Evolutionary conservation across 2,113 vertebrate genomes (phyloP).

Genomic region (Sprattus sprattus): DNA sequence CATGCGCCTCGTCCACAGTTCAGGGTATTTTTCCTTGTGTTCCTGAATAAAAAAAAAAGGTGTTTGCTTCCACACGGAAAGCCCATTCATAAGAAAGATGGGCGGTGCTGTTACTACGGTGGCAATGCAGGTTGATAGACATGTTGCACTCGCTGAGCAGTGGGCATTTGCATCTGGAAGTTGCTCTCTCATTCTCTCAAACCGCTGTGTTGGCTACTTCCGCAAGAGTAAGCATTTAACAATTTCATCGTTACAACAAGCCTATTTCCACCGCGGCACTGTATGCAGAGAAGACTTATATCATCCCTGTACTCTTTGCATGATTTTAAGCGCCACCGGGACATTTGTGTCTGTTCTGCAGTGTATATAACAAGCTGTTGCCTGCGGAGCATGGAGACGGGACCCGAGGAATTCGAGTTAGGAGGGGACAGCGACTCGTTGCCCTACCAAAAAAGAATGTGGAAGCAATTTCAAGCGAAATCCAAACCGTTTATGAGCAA

Average conservation of each 20-base stretch:
- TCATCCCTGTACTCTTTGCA: neutral
- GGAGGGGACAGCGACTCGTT: conserved; percentile 44
- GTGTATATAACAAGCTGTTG: conserved; percentile 2
- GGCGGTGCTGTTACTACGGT: neutral
- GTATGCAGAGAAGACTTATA: neutral
- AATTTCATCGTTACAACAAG: neutral
- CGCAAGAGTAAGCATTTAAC: neutral
- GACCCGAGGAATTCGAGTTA: conserved; percentile 42
- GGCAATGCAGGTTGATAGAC: neutral
- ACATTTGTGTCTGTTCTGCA: neutral
- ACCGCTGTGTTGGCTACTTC: neutral
- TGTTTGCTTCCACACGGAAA: neutral
- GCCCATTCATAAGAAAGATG: neutral
- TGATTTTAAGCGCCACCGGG: neutral
- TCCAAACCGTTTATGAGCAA: conserved; percentile 66
- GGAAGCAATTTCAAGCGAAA: conserved; percentile 80
- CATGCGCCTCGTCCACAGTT: neutral
- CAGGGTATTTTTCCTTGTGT: neutral
- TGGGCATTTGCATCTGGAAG: neutral
- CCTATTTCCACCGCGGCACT: neutral
- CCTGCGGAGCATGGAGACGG: conserved; percentile 64
- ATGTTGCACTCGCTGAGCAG: neutral
- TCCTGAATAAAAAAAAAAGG: neutral
- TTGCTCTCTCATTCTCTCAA: neutral
- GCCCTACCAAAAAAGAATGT: conserved; percentile 76